Conservation (phyloP, 2,797 vertebrate species). For the Pseudochirops corinnae region DNA sequence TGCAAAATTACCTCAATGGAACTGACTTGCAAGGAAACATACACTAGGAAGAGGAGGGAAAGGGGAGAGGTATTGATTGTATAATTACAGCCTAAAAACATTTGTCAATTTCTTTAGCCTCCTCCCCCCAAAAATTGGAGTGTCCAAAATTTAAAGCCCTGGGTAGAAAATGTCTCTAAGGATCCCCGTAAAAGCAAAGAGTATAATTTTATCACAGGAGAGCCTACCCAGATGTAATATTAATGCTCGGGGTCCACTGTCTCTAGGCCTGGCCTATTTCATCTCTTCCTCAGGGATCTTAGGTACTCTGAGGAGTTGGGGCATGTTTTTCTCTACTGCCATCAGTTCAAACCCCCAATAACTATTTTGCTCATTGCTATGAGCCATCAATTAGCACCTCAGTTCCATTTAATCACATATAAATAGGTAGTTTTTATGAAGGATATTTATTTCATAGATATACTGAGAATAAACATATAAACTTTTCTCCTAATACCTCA, state of each 20-base stretch:
- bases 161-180: not conserved
- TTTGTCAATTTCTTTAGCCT: not conserved
- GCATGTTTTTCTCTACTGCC: not conserved
- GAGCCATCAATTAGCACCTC: not conserved
- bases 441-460: not conserved
- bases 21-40: not conserved
- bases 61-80: not conserved
- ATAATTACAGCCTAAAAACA: not conserved
- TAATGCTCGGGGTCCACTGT: not conserved
- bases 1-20: not conserved
- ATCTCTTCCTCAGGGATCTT: not conserved
- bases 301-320: not conserved
- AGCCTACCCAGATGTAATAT: not conserved
- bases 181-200: not conserved
- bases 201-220: not conserved
- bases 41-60: not conserved
- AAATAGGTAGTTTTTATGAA: not conserved
- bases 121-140: too few species aligned
- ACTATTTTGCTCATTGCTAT: not conserved
- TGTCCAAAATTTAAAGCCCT: not conserved
- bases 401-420: not conserved
- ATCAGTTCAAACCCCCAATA: not conserved
- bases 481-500: not conserved
- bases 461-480: not conserved
- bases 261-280: not conserved